Conservation (phyloP, 2,888 invertebrate species). For the Philopedon plagiatum region DNA sequence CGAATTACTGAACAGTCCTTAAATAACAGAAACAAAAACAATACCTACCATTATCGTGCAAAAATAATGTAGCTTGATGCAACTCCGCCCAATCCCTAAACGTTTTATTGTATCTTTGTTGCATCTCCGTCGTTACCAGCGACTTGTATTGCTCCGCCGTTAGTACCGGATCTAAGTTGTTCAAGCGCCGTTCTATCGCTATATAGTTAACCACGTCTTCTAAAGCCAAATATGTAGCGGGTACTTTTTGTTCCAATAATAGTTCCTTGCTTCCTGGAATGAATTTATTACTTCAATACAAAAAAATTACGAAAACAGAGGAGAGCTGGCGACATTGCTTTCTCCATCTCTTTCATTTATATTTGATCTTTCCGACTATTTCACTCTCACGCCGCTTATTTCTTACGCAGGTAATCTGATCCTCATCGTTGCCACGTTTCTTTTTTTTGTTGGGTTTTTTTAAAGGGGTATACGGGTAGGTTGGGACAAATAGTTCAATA, state of each 20-base stretch:
- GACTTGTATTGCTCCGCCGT: conserved; percentile 83
- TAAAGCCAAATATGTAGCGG: conserved; percentile 94
- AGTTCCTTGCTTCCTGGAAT: conserved; percentile 86
- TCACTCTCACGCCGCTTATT: too few species aligned
- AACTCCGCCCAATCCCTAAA: conserved; percentile 93
- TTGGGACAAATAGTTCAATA: too few species aligned
- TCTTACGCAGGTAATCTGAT: too few species aligned
- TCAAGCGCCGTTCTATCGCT: conserved; percentile 80
- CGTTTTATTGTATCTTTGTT: conserved; percentile 78
- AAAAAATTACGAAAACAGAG: too few species aligned
- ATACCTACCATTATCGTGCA: conserved; percentile 92
- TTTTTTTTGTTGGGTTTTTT: too few species aligned
- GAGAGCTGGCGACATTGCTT: too few species aligned
- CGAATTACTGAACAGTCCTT: too few species aligned
- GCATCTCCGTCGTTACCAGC: conserved; percentile 76
- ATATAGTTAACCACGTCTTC: conserved; percentile 92
- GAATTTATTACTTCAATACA: too few species aligned
- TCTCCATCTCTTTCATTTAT: too few species aligned
- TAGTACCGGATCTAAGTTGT: conserved; percentile 85
- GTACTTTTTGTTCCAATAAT: conserved; percentile 93
- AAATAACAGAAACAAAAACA: background rate
- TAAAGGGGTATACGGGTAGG: too few species aligned
- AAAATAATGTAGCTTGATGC: conserved; percentile 95
- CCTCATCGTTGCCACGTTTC: too few species aligned
- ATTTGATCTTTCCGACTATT: too few species aligned